A percentile compares a stretch with the other conserved stretches of the same genome.
These are phyloP conservation scores for Chrysocyon brachyurus DNA, from an alignment of 2,797 vertebrate species.

Conservation along the genomic window DNA sequence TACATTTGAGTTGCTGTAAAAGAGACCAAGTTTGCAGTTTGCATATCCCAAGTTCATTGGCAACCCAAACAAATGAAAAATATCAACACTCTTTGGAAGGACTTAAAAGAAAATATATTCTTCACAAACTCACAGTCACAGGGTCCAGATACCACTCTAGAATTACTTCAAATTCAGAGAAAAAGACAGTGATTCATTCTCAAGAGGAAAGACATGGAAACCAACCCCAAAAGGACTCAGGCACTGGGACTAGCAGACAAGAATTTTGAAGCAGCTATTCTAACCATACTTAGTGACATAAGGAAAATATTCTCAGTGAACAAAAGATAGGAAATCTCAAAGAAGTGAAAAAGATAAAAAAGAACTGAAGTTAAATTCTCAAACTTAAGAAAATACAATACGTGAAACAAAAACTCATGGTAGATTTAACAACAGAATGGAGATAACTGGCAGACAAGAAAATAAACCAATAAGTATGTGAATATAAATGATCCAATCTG, in stretches of 20 bases:
- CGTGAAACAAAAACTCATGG: not conserved
- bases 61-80: not conserved
- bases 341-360: not conserved
- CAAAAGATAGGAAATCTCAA: not conserved
- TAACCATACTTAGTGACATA: not conserved
- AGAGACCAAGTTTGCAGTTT: not conserved
- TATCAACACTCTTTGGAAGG: not conserved
- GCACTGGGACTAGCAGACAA: not conserved
- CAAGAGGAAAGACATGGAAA: not conserved
- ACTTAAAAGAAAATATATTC: not conserved
- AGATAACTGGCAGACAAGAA: not conserved
- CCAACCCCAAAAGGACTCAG: not conserved
- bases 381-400: constrained; percentile 2
- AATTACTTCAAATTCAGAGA: not conserved
- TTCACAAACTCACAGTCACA: not conserved
- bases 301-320: not conserved
- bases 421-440: not conserved
- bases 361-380: not conserved
- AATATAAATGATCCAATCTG: not conserved
- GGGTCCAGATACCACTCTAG: not conserved
- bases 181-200: not conserved
- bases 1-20: not conserved
- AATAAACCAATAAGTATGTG: not conserved
- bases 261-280: not conserved
- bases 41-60: not conserved